phyloP scores from a whole-genome alignment of 2,113 vertebrate species.

The Malurus melanocephalus region DNA sequence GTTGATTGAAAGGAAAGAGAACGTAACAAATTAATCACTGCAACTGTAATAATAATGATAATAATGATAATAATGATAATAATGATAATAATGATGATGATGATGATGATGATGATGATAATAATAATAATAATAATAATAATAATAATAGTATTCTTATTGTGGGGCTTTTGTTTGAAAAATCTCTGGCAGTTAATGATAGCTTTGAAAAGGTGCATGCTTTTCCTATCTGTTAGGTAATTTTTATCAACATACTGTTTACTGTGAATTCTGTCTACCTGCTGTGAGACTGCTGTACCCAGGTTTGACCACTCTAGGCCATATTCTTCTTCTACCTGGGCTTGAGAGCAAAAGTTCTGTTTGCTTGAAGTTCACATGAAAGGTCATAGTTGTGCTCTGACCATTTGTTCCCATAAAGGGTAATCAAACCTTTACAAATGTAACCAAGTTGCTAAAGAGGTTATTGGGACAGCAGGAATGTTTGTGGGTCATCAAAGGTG shows the following conservation, averaged over 20 bases:
- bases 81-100: too few relatives aligned
- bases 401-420: not conserved
- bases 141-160: not conserved
- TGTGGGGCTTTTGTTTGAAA: not conserved
- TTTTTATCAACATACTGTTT: not conserved
- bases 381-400: not conserved
- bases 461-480: not conserved
- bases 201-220: not conserved
- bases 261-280: not conserved
- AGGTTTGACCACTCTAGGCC: not conserved
- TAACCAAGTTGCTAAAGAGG: not conserved
- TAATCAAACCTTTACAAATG: not conserved
- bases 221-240: not conserved
- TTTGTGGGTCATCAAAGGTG: not conserved
- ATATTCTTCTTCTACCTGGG: not conserved
- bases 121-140: not conserved
- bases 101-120: too few relatives aligned
- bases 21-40: not conserved
- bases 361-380: not conserved
- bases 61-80: too few relatives aligned
- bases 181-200: not conserved
- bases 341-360: not conserved
- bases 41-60: not conserved
- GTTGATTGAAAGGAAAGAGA: not conserved
- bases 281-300: not conserved